Evolutionary conservation across 2,888 invertebrate genomes (phyloP).

Genomic region (Ellobium chinense): DNA sequence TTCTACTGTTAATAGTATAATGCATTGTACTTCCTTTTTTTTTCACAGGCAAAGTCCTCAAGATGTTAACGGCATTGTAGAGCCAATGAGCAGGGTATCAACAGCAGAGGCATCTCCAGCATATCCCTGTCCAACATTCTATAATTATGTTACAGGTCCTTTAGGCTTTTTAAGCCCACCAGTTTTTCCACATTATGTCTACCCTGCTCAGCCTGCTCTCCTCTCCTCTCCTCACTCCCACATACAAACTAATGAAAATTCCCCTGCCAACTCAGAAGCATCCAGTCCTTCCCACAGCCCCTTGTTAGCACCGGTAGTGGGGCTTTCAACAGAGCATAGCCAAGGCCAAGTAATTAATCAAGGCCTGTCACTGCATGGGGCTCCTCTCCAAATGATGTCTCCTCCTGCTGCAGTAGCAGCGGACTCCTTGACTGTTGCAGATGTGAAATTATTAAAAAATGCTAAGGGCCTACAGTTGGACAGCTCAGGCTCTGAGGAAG

Average conservation of each 20-base stretch:
- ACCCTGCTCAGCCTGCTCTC: background rate
- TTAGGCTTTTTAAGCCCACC: background rate
- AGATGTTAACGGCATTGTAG: constrained; percentile 36
- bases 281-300: constrained; percentile 68
- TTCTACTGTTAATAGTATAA: too few species aligned
- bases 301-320: background rate
- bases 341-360: constrained; percentile 1
- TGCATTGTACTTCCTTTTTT: too few species aligned
- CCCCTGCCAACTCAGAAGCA: constrained; percentile 67
- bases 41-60: background rate
- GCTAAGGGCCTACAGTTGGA: constrained; percentile 2
- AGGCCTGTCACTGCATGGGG: background rate
- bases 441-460: background rate
- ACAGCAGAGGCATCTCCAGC: constrained; percentile 17
- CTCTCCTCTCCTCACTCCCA: constrained; percentile 54
- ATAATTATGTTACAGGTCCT: background rate
- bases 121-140: constrained; percentile 9
- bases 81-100: background rate
- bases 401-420: constrained; percentile 23
- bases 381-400: constrained; percentile 26
- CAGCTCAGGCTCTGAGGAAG: constrained; percentile 42
- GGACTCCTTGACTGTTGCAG: background rate
- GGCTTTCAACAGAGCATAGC: background rate
- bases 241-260: constrained; percentile 44
- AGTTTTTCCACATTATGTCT: background rate